phyloP scores from a whole-genome alignment of 2,888 invertebrate species.

The Eupeodes luniger region DNA sequence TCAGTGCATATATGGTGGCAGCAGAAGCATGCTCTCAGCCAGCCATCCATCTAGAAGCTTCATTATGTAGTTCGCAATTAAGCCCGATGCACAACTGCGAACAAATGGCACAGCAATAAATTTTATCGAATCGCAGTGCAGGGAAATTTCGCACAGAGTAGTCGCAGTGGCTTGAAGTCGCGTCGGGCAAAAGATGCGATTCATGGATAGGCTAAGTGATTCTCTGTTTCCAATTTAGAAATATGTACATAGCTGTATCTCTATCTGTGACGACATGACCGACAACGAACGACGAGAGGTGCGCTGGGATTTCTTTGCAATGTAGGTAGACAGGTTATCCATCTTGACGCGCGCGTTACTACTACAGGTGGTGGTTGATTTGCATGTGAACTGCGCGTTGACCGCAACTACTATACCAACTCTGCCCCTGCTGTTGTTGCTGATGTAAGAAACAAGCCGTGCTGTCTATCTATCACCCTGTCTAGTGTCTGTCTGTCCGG shows the following conservation, averaged over 20 bases:
- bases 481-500: conserved; percentile 65
- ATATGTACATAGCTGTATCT: conserved; percentile 30
- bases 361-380: conserved; percentile 74
- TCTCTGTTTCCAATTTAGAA: conserved; percentile 71
- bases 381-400: conserved; percentile 66
- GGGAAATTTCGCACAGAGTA: conserved; percentile 60
- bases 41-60: conserved; percentile 67
- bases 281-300: not conserved
- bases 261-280: conserved; percentile 19
- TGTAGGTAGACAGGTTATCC: conserved; percentile 75
- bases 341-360: conserved; percentile 56
- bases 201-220: conserved; percentile 69
- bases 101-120: conserved; percentile 74
- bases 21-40: conserved; percentile 50
- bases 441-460: conserved; percentile 46
- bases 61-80: conserved; percentile 76
- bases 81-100: conserved; percentile 64
- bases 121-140: conserved; percentile 60
- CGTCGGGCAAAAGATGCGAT: conserved; percentile 54
- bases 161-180: conserved; percentile 16
- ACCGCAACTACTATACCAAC: conserved; percentile 47
- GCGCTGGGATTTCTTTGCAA: conserved; percentile 43
- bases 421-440: conserved; percentile 32
- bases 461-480: conserved; percentile 66
- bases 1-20: conserved; percentile 39